Base-by-base conservation (phyloP, 2,113 vertebrate species). In the Megalops atlanticus region DNA sequence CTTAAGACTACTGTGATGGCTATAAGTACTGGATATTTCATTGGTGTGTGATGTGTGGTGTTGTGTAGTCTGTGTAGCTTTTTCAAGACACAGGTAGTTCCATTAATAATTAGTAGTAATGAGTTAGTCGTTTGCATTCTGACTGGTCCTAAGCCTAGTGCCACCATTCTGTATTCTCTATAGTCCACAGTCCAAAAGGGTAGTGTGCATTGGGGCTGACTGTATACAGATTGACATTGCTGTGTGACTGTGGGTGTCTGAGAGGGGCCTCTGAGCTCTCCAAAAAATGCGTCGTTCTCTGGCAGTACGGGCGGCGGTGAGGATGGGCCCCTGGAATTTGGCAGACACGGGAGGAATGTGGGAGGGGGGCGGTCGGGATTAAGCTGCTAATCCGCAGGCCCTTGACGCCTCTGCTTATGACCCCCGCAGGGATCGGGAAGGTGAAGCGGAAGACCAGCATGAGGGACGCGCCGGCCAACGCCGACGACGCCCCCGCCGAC, bases 391-490 rank as follows among this genome's bases (percentile, higher is more conserved):
- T 43, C 79, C 27, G 4, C 14, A 6, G 2, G 1, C 24, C 11
- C 14, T 38, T n/a, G 76, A n/a, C 43, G 76, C 64, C 2, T 74
- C 15, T 71, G 11, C 45, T 54, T 43, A 49, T 84, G 0, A 74
- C 36, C n/a, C 18, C 54, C 75, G 33, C 78, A 97, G 96, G 96
- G 73, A 96, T 97, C 86, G 96, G 96, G 80, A 97, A 96, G 93
- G 95, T 96, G 84, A 97, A 96, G 89, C 90, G 95, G 83, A 97
- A 97, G 90, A 89, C 93, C 16, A 94, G 94, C 73, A 92, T 94
- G 91, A 92, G 96, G 71, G 96, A 96, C 84, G 94, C 95, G 1
- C 94, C 96, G 35, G 95, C 95, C 80, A 95, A 92, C 39, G 89
- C 91, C 0, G 94, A 96, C 79, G 84, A 93, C 21, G 96, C 96